These are phyloP conservation scores for Telmatochromis brachygnathus DNA, from an alignment of 2,113 vertebrate genomes.

Conservation along the genomic window DNA sequence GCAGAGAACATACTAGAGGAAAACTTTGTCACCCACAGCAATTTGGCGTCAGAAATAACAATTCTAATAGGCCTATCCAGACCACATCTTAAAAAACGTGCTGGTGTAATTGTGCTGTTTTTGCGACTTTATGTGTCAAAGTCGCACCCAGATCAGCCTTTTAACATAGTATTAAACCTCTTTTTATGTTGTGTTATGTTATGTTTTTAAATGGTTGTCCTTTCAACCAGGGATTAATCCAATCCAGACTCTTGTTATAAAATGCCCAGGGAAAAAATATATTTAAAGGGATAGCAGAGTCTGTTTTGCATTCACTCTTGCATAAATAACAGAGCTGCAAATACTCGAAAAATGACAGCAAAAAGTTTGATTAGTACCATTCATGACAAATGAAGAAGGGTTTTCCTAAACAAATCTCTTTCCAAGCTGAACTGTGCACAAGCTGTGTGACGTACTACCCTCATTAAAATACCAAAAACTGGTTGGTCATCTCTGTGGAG, in stretches of 20 bases:
- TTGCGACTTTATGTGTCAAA: neutral
- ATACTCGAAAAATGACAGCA: neutral
- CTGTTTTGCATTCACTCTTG: neutral
- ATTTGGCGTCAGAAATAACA: neutral
- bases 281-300: neutral
- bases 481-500: neutral
- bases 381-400: neutral
- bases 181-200: neutral
- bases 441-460: neutral
- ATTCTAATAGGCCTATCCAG: neutral
- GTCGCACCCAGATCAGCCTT: neutral
- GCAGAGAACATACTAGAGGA: neutral
- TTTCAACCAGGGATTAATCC: neutral
- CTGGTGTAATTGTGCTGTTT: neutral
- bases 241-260: neutral
- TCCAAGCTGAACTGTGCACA: neutral
- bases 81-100: slow-evolving; percentile 3
- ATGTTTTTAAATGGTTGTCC: neutral
- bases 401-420: neutral
- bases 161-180: neutral
- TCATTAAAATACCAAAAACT: neutral
- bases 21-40: neutral
- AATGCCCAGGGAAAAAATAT: neutral
- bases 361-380: neutral
- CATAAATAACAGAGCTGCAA: neutral